These are phyloP conservation scores for Venturia canescens DNA, from an alignment of 1,140 invertebrate genomes.

Conservation along the genomic window DNA sequence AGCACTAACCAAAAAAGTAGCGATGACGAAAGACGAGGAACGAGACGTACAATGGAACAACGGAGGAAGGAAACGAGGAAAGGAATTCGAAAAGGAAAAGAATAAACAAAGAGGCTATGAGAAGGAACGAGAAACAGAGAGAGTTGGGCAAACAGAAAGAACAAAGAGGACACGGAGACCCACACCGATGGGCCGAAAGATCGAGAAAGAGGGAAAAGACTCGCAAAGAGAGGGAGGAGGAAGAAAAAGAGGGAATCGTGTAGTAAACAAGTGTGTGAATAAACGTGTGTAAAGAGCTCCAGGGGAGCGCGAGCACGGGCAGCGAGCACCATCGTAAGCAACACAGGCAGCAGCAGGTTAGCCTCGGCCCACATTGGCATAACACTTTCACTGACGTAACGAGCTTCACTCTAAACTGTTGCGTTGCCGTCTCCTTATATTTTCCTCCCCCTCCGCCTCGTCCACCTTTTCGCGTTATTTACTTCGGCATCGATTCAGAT, in stretches of 20 bases:
- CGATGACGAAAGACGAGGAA: too few relatives aligned
- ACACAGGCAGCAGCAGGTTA: constrained; percentile 65
- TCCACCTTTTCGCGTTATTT: constrained; percentile 39
- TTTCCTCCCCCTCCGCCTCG: constrained; percentile 43
- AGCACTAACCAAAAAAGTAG: too few relatives aligned
- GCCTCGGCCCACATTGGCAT: constrained; percentile 78
- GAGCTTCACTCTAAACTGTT: constrained; percentile 75
- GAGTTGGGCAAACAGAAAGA: neutral
- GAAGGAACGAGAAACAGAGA: too few relatives aligned
- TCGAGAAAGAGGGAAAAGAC: too few relatives aligned
- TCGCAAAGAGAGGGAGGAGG: neutral
- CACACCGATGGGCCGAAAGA: too few relatives aligned
- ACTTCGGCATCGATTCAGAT: constrained; percentile 19
- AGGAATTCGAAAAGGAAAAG: too few relatives aligned
- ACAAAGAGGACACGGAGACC: neutral
- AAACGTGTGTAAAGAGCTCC: constrained; percentile 43
- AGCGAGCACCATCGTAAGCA: constrained; percentile 68
- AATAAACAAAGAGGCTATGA: too few relatives aligned
- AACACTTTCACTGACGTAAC: constrained; percentile 78
- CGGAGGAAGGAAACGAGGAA: too few relatives aligned
- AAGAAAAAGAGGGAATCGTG: constrained; percentile 19
- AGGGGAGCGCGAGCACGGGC: constrained; percentile 31
- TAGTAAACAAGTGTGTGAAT: constrained; percentile 38
- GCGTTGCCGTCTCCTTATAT: constrained; percentile 67
- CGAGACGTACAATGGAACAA: too few relatives aligned